A percentile compares a stretch with the other conserved stretches of the same genome.
These are phyloP conservation scores for Trichonephila inaurata DNA, from an alignment of 1,140 invertebrate species.

Conservation along the genomic window DNA sequence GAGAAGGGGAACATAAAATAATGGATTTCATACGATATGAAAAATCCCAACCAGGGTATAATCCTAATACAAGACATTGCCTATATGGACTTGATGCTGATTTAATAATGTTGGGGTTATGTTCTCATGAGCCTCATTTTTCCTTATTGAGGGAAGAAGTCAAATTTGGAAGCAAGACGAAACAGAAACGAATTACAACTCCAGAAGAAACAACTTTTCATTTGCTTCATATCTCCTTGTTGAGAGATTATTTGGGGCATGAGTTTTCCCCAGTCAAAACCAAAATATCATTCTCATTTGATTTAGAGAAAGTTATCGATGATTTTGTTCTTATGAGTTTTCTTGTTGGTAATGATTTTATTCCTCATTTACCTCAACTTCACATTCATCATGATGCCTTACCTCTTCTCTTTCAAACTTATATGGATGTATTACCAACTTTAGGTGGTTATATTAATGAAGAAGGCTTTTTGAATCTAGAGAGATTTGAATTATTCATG, in stretches of 20 bases:
- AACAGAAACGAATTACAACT: slow-evolving; percentile 80
- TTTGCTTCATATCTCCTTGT: slow-evolving; percentile 93
- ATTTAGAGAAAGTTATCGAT: slow-evolving; percentile 90
- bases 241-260: slow-evolving; percentile 95
- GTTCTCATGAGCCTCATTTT: slow-evolving; percentile 97
- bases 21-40: slow-evolving; percentile 98
- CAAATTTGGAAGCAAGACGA: slow-evolving; percentile 79
- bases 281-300: slow-evolving; percentile 83
- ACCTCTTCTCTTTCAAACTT: slow-evolving; percentile 91
- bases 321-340: slow-evolving; percentile 96
- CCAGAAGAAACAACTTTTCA: slow-evolving; percentile 96
- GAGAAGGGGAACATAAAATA: slow-evolving; percentile 99
- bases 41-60: slow-evolving; percentile 89
- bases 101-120: slow-evolving; percentile 96
- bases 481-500: slow-evolving; percentile 93
- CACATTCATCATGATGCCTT: slow-evolving; percentile 95
- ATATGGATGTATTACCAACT: slow-evolving; percentile 91
- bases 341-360: slow-evolving; percentile 98
- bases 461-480: slow-evolving; percentile 90
- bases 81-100: slow-evolving; percentile 98
- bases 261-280: slow-evolving; percentile 91
- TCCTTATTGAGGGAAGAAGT: slow-evolving; percentile 95
- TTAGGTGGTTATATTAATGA: slow-evolving; percentile 97
- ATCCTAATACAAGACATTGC: slow-evolving; percentile 95
- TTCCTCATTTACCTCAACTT: slow-evolving; percentile 95